A percentile compares a stretch with the other conserved stretches of the same genome.
Conservation (phyloP, 2,888 invertebrate genomes). For the Drosophila koepferae region DNA sequence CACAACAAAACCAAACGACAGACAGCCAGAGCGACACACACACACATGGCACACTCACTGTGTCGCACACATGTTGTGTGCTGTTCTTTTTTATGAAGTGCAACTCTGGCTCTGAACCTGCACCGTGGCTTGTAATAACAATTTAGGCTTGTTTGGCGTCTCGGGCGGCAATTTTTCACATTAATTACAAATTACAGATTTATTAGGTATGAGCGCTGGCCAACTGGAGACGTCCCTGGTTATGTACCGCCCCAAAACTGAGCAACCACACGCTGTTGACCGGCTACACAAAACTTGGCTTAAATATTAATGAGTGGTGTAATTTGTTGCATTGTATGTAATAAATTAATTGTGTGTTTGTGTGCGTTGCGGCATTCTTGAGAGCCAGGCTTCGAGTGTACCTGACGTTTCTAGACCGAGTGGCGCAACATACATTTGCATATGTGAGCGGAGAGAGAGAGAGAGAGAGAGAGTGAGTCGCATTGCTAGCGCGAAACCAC, state of each 20-base stretch:
- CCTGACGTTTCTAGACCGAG: conserved; percentile 60
- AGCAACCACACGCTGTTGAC: conserved; percentile 45
- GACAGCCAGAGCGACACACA: conserved; percentile 35
- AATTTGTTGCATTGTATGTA: conserved; percentile 82
- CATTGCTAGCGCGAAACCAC: conserved; percentile 39
- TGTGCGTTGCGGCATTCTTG: conserved; percentile 65
- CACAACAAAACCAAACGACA: conserved; percentile 59
- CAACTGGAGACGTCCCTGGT: conserved; percentile 31
- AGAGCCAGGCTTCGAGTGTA: conserved; percentile 25
- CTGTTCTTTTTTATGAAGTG: conserved; percentile 60
- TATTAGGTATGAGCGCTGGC: conserved; percentile 72
- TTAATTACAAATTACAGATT: conserved; percentile 83
- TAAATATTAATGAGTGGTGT: conserved; percentile 82
- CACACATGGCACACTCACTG: conserved; percentile 1
- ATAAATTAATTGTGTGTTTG: conserved; percentile 77
- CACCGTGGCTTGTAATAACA: conserved; percentile 64
- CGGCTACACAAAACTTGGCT: conserved; percentile 70
- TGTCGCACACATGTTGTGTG: conserved; percentile 43
- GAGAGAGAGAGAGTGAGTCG: no score
- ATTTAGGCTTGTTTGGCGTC: conserved; percentile 82
- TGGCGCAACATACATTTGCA: conserved; percentile 69
- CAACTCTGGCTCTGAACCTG: conserved; percentile 41
- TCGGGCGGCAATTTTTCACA: conserved; percentile 78
- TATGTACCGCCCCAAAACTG: conserved; percentile 42
- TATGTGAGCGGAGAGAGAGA: conserved; percentile 34